Base-by-base conservation (phyloP, 1,140 invertebrate genomes). In the Brachionus paranguensis region DNA sequence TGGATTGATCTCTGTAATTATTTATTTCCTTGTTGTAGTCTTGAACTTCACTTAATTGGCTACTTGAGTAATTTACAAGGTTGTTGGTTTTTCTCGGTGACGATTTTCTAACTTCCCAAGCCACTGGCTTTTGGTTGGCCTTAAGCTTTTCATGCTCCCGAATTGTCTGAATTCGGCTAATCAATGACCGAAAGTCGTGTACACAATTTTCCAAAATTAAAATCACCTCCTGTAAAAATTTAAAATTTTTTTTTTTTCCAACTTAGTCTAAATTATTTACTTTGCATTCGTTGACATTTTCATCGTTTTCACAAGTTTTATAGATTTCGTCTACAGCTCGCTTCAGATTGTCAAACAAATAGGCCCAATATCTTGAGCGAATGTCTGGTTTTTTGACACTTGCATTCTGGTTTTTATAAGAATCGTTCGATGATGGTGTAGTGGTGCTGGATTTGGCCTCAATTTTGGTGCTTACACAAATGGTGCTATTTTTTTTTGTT, bases 91-190 rank as follows among this genome's bases (percentile, higher is more conserved):
- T 92, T 17, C 90, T 90, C 45, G 95, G 94, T 84, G 95, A 96
- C 83, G 95, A 95, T 89, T 97, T 97, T 84, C 95, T 91, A 33
- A 97, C 93, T 90, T 97, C 95, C 96, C 96, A 97, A 12, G 96
- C 94, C 68, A 97, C 90, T 20, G 95, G 95, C 60, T 93, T 93
- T 3, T 95, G 94, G 79, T 95, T 90, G 78, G 53, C 85, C 47
- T 88, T 87, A 0, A 95, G 94, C 87, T 94, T 94, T 88, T 97
- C 96, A 88, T 95, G 97, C 76, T 95, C 94, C 93, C 94, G 95
- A 89, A 96, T 95, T 4, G 97, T 90, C 87, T 94, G 92, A 86
- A 97, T 93, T 93, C 95, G 95, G 88, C 96, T 94, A 65, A 95
- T 94, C 3, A 97, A 90, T 20, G 95, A 95, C 86, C 95, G 94